phyloP scores from a whole-genome alignment of 2,888 invertebrate genomes.

The Trichacis sp. region DNA sequence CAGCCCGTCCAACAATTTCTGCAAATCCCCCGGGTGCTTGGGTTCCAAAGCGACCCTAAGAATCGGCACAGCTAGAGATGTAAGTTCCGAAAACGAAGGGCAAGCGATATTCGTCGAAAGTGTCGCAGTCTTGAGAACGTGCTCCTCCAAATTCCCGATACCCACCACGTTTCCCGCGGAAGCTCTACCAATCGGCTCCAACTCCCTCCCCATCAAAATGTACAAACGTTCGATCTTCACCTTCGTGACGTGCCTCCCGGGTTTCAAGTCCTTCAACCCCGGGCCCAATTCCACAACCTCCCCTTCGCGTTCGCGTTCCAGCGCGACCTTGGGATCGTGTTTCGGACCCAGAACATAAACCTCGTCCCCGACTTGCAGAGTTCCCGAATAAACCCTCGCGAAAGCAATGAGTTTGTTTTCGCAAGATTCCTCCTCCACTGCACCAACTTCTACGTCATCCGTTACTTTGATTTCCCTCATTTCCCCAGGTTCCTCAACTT shows the following conservation, averaged over 20 bases:
- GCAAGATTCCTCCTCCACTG: conserved; percentile 48
- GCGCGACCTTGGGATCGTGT: conserved; percentile 81
- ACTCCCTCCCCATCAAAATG: conserved; percentile 92
- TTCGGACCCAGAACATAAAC: conserved; percentile 89
- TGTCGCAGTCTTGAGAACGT: conserved; percentile 90
- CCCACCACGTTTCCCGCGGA: conserved; percentile 93
- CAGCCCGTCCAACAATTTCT: conserved; percentile 80
- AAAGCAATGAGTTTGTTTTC: conserved; percentile 87
- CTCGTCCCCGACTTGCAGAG: conserved; percentile 79
- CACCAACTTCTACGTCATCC: conserved; percentile 18
- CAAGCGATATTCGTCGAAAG: conserved; percentile 84
- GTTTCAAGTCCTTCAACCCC: conserved; percentile 74
- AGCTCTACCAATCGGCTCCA: conserved; percentile 82
- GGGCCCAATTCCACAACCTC: conserved; percentile 69
- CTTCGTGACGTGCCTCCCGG: conserved; percentile 77
- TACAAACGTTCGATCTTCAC: conserved; percentile 81
- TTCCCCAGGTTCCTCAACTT: conserved; percentile 51
- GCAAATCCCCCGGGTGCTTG: conserved; percentile 81
- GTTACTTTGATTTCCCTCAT: conserved; percentile 2
- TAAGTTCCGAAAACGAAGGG: conserved; percentile 88
- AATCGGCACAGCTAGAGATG: conserved; percentile 85
- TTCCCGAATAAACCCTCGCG: conserved; percentile 93
- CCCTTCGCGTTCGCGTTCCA: conserved; percentile 67
- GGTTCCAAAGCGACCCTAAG: conserved; percentile 95
- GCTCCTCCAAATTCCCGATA: conserved; percentile 87